Base-by-base conservation (phyloP, 2,113 vertebrate genomes). In the Trichechus manatus region DNA sequence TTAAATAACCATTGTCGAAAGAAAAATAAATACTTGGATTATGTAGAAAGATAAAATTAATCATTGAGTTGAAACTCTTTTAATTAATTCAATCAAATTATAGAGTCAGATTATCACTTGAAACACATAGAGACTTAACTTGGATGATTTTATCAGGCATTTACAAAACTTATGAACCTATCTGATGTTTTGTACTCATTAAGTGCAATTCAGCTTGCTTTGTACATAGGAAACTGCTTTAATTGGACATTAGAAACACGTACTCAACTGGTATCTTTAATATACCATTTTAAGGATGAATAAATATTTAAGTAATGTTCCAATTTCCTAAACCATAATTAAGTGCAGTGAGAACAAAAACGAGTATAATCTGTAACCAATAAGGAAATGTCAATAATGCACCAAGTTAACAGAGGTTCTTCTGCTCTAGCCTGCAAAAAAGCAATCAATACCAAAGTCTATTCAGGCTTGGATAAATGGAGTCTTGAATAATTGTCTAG, bases 361-460 rank as follows among this genome's bases (percentile, higher is more conserved):
- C 90, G 53, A 86, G 27, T 50, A 64, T 77, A 47, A 92, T 75
- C n/a, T 92, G 47, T 75, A 94, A 79, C 72, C 33, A 91, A 63
- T 75, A 91, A 78, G 47, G 33, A 96, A 89, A 92, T 82, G 25
- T 36, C 92, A 72, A 82, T 96, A 97, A 56, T 77, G 50, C 31
- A 95, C 44, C 9, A 78, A 85, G 25, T 56, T 85, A 33, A 70
- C 14, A 88, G 86, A 88, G 77, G 10, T 61, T 81, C 17, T 84
- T 36, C 85, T 84, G 44, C 61, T 87, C 56, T 25, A 68, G 42
- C 42, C 72, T 23, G 4, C 31, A 96, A 94, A 96, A 27, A 88
- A 91, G 22, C 44, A 96, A 95, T 97, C 95, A 78, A 97, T 95
- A 96, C 50, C n/a, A 75, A 80, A 77, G 66, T 92, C 87, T 93